Evolutionary conservation across 2,113 vertebrate species (phyloP).

Genomic region (Petrocephalus zakoni): DNA sequence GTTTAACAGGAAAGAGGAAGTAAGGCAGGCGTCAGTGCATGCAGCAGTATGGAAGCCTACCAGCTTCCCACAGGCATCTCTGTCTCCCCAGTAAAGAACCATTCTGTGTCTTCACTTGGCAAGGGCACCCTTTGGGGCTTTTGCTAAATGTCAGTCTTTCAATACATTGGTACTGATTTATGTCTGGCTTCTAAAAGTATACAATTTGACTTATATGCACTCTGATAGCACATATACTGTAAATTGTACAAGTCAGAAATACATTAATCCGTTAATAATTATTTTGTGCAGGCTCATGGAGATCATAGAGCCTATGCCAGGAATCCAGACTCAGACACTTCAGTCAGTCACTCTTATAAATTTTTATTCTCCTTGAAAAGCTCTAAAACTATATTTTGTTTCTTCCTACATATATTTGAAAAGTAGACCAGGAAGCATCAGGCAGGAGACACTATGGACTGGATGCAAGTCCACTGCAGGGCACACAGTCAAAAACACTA

Average conservation of each 20-base stretch:
- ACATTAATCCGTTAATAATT: neutral
- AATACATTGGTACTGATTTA: neutral
- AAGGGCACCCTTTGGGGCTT: neutral
- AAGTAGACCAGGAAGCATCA: no score
- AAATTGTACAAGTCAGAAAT: neutral
- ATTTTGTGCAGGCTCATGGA: neutral
- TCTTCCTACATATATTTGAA: no score
- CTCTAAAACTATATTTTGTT: no score
- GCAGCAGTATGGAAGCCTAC: neutral
- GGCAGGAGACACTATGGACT: neutral
- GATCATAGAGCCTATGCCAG: neutral
- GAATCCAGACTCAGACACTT: no score
- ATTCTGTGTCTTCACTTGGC: neutral
- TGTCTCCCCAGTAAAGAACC: neutral
- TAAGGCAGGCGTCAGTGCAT: neutral
- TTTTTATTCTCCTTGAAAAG: no score
- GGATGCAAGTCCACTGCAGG: neutral
- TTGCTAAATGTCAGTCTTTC: neutral
- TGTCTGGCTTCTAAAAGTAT: neutral
- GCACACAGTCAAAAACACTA: neutral
- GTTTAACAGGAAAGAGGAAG: neutral
- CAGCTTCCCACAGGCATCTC: neutral
- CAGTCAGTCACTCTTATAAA: no score
- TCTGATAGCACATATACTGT: neutral
- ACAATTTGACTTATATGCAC: neutral